Evolutionary conservation across 30 jellyfish, hydroid and myxozoan species (phyloP), one percentile per base, ranked within the genome.

Genomic region (Hydra vulgaris): DNA sequence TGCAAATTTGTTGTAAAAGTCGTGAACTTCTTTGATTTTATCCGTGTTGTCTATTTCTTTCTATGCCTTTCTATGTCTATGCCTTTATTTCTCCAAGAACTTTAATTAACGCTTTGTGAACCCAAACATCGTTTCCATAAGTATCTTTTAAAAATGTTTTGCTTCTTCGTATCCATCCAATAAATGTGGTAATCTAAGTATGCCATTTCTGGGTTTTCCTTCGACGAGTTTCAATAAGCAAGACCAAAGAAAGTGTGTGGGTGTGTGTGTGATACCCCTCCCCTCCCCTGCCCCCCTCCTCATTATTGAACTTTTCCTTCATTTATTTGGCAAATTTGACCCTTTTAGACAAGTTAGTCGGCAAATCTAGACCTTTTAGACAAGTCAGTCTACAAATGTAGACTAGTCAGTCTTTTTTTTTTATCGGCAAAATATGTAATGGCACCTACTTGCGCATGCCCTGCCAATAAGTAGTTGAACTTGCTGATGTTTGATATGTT

Each of bases 381-480:
- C n/a, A n/a, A n/a, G n/a, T n/a, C n/a, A n/a, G n/a, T n/a, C n/a
- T n/a, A n/a, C n/a, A n/a, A n/a, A n/a, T n/a, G n/a, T n/a, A n/a
- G n/a, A n/a, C n/a, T n/a, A n/a, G n/a, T n/a, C n/a, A n/a, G n/a
- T n/a, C n/a, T n/a, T n/a, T n/a, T n/a, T n/a, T n/a, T n/a, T n/a
- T n/a, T n/a, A n/a, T n/a, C n/a, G n/a, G n/a, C n/a, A n/a, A n/a
- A n/a, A n/a, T n/a, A n/a, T n/a, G n/a, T n/a, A n/a, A n/a, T n/a
- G n/a, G n/a, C n/a, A n/a, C n/a, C n/a, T n/a, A n/a, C n/a, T n/a
- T n/a, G n/a, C n/a, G n/a, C n/a, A n/a, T n/a, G n/a, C n/a, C n/a
- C n/a, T n/a, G n/a, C n/a, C n/a, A n/a, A n/a, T n/a, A n/a, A 76
- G 82, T 87, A 87, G 78, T 87, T 87, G 82, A 87, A 82, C 68